Percentiles rank a stretch among this genome's conserved stretches.
These are phyloP conservation scores for Ophion costatus DNA, from an alignment of 2,888 invertebrate genomes.

Conservation along the genomic window DNA sequence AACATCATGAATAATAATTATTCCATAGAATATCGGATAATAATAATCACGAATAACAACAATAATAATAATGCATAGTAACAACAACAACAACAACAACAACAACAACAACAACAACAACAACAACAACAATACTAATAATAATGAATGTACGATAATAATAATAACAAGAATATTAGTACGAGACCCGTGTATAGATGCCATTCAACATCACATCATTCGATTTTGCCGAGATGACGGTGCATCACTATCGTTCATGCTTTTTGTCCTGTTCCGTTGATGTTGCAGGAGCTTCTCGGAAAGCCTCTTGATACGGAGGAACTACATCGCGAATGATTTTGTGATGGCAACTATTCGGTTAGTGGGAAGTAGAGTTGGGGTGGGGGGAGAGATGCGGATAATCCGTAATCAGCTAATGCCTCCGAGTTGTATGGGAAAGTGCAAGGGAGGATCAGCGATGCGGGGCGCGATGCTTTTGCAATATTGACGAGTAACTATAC, in stretches of 20 bases:
- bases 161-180: background rate
- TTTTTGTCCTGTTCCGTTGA: constrained; percentile 18
- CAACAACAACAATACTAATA: too few species aligned
- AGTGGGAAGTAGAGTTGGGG: background rate
- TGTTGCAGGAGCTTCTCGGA: constrained; percentile 5
- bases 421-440: constrained; percentile 27
- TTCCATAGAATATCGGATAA: too few species aligned
- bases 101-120: too few species aligned
- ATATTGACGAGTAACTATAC: constrained; percentile 34
- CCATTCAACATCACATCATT: background rate
- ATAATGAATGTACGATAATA: background rate
- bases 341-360: constrained; percentile 10
- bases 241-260: background rate
- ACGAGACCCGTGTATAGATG: background rate
- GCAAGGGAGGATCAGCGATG: constrained; percentile 12
- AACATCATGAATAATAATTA: too few species aligned
- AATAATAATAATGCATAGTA: too few species aligned
- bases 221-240: background rate
- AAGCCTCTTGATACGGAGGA: constrained; percentile 2
- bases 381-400: constrained; percentile 11
- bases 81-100: too few species aligned
- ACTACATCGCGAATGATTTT: constrained; percentile 13
- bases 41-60: too few species aligned
- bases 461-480: background rate
- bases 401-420: constrained; percentile 69